phyloP scores from a whole-genome alignment of 1,140 invertebrate species.

The Cyclargus thomasi region DNA sequence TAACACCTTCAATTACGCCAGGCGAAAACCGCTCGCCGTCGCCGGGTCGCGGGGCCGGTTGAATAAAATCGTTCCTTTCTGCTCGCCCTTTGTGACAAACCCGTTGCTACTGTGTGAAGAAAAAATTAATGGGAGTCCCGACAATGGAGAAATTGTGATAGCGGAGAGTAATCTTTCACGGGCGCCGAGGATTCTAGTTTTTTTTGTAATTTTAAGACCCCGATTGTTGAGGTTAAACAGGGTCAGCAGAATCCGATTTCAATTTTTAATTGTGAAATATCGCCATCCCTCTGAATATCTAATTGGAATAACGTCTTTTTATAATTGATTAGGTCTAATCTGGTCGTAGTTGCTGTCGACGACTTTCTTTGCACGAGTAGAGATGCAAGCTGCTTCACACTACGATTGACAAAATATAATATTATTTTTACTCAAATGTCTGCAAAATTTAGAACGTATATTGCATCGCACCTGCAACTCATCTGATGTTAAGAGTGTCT shows the following conservation, averaged over 20 bases:
- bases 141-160: slow-evolving; percentile 72
- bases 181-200: slow-evolving; percentile 51
- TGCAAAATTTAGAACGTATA: no score
- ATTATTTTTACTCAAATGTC: no score
- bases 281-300: slow-evolving; percentile 24
- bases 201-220: slow-evolving; percentile 49
- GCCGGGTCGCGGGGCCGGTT: slow-evolving; percentile 31
- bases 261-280: slow-evolving; percentile 59
- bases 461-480: no score
- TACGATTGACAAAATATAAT: neutral
- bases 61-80: slow-evolving; percentile 49
- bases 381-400: neutral
- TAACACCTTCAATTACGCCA: slow-evolving; percentile 37
- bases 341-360: neutral
- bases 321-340: slow-evolving; percentile 2
- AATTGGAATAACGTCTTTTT: slow-evolving; percentile 3
- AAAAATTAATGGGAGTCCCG: slow-evolving; percentile 63
- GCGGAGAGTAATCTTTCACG: slow-evolving; percentile 68
- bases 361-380: neutral
- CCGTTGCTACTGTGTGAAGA: slow-evolving; percentile 52
- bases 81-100: slow-evolving; percentile 64
- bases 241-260: slow-evolving; percentile 46
- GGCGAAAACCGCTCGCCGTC: neutral
- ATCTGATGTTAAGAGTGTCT: no score
- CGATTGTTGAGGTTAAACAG: slow-evolving; percentile 60